Conservation (phyloP, 2,113 vertebrate genomes). For the Uropsilus gracilis region DNA sequence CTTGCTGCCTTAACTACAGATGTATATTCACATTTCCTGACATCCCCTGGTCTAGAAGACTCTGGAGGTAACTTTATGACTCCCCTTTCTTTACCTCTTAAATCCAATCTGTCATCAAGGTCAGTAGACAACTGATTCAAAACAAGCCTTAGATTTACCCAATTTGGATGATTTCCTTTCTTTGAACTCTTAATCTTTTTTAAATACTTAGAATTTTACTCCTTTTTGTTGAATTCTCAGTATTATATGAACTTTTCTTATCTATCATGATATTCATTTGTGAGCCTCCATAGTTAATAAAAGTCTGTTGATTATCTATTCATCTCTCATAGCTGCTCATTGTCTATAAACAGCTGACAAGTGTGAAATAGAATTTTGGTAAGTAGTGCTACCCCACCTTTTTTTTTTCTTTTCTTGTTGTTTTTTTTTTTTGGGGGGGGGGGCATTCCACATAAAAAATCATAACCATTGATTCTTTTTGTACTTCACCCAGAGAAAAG, state of each 20-base stretch:
- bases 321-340: not conserved
- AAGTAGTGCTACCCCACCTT: not conserved
- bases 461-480: not conserved
- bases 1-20: not conserved
- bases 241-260: not conserved
- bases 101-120: not conserved
- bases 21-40: not conserved
- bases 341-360: not conserved
- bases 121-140: not conserved
- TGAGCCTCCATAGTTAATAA: not conserved
- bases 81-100: not conserved
- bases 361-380: not conserved
- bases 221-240: not conserved
- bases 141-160: not conserved
- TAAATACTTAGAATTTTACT: not conserved
- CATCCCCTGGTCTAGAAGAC: not conserved
- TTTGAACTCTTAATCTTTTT: not conserved
- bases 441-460: not conserved
- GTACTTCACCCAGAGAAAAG: constrained; percentile 7
- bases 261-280: not conserved
- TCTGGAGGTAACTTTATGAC: not conserved
- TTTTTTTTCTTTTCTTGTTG: no score
- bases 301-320: not conserved
- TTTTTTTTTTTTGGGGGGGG: no score
- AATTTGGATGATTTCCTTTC: not conserved